phyloP scores from a whole-genome alignment of 2,797 vertebrate genomes.

The Acestrorhynchus altus region DNA sequence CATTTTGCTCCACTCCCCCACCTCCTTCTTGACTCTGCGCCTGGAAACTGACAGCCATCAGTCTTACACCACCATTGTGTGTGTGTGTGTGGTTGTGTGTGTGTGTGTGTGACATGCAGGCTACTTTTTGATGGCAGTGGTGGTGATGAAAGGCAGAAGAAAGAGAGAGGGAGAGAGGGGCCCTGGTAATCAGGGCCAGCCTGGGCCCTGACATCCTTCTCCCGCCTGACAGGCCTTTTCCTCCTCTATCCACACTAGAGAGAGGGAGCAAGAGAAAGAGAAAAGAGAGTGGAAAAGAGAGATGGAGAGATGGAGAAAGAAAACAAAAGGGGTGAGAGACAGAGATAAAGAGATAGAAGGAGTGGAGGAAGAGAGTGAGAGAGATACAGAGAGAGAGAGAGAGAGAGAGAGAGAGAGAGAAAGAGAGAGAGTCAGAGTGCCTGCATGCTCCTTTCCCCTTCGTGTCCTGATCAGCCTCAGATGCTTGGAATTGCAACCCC shows the following conservation, averaged over 20 bases:
- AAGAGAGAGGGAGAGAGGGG: slow-evolving; percentile 73
- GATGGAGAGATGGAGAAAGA: slow-evolving; percentile 47
- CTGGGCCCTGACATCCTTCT: slow-evolving; percentile 93
- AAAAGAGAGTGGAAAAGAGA: neutral
- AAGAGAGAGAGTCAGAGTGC: slow-evolving; percentile 24
- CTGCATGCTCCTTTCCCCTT: slow-evolving; percentile 72
- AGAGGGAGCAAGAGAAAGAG: slow-evolving; percentile 29
- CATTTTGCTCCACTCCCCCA: slow-evolving; percentile 59
- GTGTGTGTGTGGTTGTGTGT: slow-evolving; percentile 77
- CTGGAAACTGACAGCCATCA: slow-evolving; percentile 87
- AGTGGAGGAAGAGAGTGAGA: neutral
- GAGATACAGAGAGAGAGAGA: neutral
- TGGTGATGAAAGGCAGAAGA: slow-evolving; percentile 92
- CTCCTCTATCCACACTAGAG: slow-evolving; percentile 87
- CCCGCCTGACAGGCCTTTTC: slow-evolving; percentile 94
- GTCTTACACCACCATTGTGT: slow-evolving; percentile 72
- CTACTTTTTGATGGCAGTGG: slow-evolving; percentile 83
- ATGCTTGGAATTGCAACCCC: slow-evolving; percentile 83
- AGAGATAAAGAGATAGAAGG: neutral
- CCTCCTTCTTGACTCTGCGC: slow-evolving; percentile 62
- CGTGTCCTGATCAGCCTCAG: slow-evolving; percentile 93
- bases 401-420: neutral
- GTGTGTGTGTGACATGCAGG: slow-evolving; percentile 56
- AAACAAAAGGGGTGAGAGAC: neutral
- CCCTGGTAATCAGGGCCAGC: slow-evolving; percentile 95